Evolutionary conservation across 1,140 invertebrate genomes (phyloP), one percentile per base, ranked within the genome.

Genomic region (Brachionus angularis): DNA sequence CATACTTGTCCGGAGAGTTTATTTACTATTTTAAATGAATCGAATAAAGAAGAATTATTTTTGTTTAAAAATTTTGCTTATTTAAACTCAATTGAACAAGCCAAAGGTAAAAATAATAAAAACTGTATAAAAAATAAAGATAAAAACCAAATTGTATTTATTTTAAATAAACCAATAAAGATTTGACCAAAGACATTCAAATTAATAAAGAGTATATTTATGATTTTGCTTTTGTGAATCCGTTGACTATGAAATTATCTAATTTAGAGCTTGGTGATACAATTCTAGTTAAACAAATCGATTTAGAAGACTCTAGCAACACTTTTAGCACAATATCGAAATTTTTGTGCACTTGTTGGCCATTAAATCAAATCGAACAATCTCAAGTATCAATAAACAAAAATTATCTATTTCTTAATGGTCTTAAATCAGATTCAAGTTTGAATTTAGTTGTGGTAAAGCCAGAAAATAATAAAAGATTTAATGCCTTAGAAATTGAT

Each of bases 221-320:
- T 18, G 42, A 67, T 47, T 67, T 67, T 27, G 62, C 62, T 10
- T 50, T 47, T 25, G n/a, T 67, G 8, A 46, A 67, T 27, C 62
- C 62, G 5, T 47, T 21, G 21, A 67, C 62, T n/a, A 67, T 67
- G 62, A 46, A 36, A 50, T 34, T n/a, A 47, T 12, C 29, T 36
- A 50, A 23, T 33, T 29, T 67, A 16, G 27, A 33, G 14, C 16
- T 67, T 34, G 62, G 47, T 47, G 62, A 67, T 67, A 46, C 25
- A 23, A 18, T 67, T 14, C 7, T 67, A 21, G 31, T 67, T 49
- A 46, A 47, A 49, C 1, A 18, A 47, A 47, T 47, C n/a, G n/a
- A n/a, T n/a, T n/a, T n/a, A n/a, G n/a, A n/a, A n/a, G n/a, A n/a
- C n/a, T n/a, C n/a, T n/a, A n/a, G n/a, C n/a, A n/a, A n/a, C n/a